Percentiles rank a stretch among this genome's conserved stretches.
These are phyloP conservation scores for Coecobrya sp. DNA, from an alignment of 2,888 invertebrate genomes.

Conservation along the genomic window DNA sequence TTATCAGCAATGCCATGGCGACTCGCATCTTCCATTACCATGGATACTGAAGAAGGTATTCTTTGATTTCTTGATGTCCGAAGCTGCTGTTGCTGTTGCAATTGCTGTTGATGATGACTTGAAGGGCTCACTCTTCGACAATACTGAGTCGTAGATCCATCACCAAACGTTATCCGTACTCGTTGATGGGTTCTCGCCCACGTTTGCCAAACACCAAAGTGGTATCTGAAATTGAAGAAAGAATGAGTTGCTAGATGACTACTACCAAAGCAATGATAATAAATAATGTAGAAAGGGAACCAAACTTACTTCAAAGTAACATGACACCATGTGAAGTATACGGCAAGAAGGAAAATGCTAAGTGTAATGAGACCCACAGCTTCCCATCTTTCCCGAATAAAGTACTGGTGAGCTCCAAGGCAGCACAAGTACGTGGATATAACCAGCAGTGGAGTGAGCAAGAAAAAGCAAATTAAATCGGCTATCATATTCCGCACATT, in stretches of 20 bases:
- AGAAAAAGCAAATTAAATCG: slow-evolving; percentile 88
- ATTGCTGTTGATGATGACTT: background rate
- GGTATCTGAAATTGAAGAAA: slow-evolving; percentile 78
- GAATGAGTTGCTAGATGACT: background rate
- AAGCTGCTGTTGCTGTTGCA: slow-evolving; percentile 4
- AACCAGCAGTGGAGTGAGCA: slow-evolving; percentile 88
- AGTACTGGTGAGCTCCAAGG: slow-evolving; percentile 87
- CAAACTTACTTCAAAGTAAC: slow-evolving; percentile 85
- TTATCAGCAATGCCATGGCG: background rate
- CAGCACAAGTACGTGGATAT: slow-evolving; percentile 88
- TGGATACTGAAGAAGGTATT: background rate
- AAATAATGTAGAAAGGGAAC: background rate
- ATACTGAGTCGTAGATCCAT: slow-evolving; percentile 52
- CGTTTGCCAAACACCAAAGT: slow-evolving; percentile 82
- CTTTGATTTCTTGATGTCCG: background rate
- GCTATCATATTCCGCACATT: slow-evolving; percentile 88
- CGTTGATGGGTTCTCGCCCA: slow-evolving; percentile 85
- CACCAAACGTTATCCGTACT: slow-evolving; percentile 64
- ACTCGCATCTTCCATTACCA: background rate
- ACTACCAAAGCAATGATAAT: background rate
- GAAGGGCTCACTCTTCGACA: background rate
- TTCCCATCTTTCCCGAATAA: slow-evolving; percentile 85
- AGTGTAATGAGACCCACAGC: slow-evolving; percentile 86
- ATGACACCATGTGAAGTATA: slow-evolving; percentile 86
- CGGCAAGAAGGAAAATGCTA: slow-evolving; percentile 84